A percentile compares a stretch with the other conserved stretches of the same genome.
Conservation (phyloP, 2,888 invertebrate species). For the Limenitis camilla region DNA sequence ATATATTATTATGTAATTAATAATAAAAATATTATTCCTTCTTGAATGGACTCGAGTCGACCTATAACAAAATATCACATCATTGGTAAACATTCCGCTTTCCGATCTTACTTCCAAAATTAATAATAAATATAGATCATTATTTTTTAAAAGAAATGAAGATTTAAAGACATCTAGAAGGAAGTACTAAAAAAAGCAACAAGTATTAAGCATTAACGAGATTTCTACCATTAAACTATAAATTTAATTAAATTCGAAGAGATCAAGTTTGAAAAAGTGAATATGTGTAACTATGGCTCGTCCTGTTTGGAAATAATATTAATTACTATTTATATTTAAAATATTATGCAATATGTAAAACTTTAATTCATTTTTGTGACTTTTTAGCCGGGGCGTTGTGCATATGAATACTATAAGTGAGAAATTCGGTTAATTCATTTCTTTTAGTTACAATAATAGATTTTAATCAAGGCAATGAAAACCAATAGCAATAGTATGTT, state of each 20-base stretch:
- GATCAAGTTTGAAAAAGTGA: constrained; percentile 17
- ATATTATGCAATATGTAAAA: no score
- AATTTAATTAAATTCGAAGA: constrained; percentile 14
- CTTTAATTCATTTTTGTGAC: no score
- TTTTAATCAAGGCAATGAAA: no score
- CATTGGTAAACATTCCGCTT: constrained; percentile 15
- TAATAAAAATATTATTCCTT: no score
- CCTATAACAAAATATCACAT: constrained; percentile 44
- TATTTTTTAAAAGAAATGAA: constrained; percentile 2
- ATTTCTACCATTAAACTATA: constrained; percentile 15
- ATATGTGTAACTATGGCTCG: not conserved
- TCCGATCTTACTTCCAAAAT: constrained; percentile 1
- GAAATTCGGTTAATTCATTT: no score
- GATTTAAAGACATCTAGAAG: not conserved
- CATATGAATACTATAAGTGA: no score
- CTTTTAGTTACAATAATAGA: no score
- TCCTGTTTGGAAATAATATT: not conserved
- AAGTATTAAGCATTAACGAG: constrained; percentile 12
- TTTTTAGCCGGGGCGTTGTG: no score
- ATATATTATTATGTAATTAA: no score
- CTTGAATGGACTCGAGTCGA: not conserved
- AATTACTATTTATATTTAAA: no score
- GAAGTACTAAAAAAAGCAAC: constrained; percentile 3
- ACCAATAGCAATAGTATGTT: no score
- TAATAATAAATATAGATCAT: constrained; percentile 4